Conservation (phyloP, 2,888 invertebrate species). For the Thereva unica region DNA sequence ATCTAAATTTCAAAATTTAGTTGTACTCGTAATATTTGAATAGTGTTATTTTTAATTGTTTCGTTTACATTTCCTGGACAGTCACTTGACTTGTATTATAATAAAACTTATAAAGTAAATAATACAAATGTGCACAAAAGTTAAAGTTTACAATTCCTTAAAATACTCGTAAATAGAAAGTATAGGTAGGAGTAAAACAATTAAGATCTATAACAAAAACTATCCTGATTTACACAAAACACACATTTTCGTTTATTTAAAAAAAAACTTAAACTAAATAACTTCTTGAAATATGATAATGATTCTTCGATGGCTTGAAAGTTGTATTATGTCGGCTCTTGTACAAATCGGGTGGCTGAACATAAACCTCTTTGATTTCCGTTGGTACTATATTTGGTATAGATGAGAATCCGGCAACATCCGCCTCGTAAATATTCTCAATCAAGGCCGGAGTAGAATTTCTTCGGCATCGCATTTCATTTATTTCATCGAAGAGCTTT, state of each 20-base stretch:
- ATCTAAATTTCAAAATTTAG: too few species aligned
- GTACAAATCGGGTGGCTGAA: conserved; percentile 54
- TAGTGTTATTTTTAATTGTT: too few species aligned
- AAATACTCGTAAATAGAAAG: too few species aligned
- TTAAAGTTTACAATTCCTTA: too few species aligned
- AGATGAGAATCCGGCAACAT: conserved; percentile 38
- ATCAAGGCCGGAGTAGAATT: conserved; percentile 2
- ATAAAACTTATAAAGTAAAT: too few species aligned
- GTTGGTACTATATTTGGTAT: conserved; percentile 23
- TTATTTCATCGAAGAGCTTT: conserved; percentile 44
- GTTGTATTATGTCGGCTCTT: conserved; percentile 54
- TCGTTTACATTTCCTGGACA: too few species aligned
- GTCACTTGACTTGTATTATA: too few species aligned
- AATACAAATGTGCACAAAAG: too few species aligned
- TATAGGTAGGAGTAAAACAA: too few species aligned
- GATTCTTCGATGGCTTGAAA: conserved; percentile 53
- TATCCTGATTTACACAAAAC: not conserved
- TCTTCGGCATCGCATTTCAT: conserved; percentile 33
- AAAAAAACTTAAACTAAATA: conserved; percentile 50
- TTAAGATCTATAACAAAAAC: too few species aligned
- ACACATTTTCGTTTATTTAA: not conserved
- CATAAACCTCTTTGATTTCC: conserved; percentile 38
- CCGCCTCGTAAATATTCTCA: conserved; percentile 54
- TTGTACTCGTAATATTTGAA: too few species aligned
- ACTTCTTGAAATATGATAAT: conserved; percentile 51